Conservation (phyloP, 2,113 vertebrate genomes). For the Cyprinus carpio region DNA sequence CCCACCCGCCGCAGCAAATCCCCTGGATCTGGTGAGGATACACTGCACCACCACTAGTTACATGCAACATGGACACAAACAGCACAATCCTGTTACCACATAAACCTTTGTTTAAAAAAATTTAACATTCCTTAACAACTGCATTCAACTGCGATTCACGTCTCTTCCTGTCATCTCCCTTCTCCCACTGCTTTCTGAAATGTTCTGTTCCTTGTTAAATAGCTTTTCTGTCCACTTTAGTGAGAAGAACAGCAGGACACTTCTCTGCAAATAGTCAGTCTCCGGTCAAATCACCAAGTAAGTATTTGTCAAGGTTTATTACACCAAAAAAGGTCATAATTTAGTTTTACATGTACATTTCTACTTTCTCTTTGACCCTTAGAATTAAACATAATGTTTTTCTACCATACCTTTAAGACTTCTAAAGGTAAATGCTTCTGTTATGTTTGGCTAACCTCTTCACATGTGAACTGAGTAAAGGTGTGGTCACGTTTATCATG, state of each 20-base stretch:
- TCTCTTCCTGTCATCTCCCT: neutral
- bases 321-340: neutral
- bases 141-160: neutral
- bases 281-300: slow-evolving; percentile 92
- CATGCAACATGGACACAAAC: too few relatives aligned
- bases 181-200: neutral
- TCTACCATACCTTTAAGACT: neutral
- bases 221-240: slow-evolving; percentile 72
- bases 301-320: slow-evolving; percentile 59
- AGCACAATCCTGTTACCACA: too few relatives aligned
- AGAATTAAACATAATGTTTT: neutral
- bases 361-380: neutral
- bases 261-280: slow-evolving; percentile 86
- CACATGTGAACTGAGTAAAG: neutral
- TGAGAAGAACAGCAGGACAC: slow-evolving; percentile 80
- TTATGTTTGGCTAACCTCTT: neutral
- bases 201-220: slow-evolving; percentile 50
- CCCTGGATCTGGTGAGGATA: slow-evolving; percentile 83
- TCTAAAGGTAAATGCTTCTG: slow-evolving; percentile 19
- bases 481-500: neutral
- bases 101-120: too few relatives aligned
- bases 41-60: neutral
- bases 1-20: slow-evolving; percentile 88
- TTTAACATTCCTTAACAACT: too few relatives aligned
- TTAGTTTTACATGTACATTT: neutral